phyloP scores from a whole-genome alignment of 2,113 vertebrate species.

The Acanthochromis polyacanthus region DNA sequence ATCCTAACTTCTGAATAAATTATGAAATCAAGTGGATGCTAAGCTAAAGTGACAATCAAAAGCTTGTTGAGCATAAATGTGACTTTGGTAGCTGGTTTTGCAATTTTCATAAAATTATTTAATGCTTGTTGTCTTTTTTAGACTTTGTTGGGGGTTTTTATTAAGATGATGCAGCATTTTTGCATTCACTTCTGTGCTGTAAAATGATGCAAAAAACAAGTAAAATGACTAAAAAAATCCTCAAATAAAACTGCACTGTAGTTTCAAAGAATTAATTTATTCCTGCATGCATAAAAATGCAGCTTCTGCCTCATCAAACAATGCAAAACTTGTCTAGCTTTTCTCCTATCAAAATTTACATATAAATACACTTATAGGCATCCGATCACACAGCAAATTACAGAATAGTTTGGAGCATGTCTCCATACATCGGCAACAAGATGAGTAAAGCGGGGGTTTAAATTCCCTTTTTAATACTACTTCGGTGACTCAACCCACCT shows the following conservation, averaged over 20 bases:
- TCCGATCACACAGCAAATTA: too few species aligned
- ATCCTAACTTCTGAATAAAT: constrained; percentile 91
- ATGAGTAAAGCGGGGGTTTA: not conserved
- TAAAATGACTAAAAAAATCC: not conserved
- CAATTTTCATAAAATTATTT: constrained; percentile 36
- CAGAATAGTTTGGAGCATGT: not conserved
- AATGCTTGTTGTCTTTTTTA: constrained; percentile 2
- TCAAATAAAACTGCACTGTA: too few species aligned
- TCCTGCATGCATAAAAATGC: too few species aligned
- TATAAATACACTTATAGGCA: too few species aligned
- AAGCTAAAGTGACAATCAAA: constrained; percentile 69
- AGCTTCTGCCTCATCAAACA: too few species aligned
- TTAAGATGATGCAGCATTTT: constrained; percentile 5
- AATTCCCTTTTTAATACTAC: not conserved
- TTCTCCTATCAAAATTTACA: too few species aligned
- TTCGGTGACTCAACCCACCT: not conserved
- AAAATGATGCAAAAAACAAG: not conserved
- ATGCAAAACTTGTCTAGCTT: too few species aligned
- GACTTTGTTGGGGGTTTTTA: not conserved
- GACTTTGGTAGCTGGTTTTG: constrained; percentile 54
- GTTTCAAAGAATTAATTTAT: too few species aligned
- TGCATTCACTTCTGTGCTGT: not conserved
- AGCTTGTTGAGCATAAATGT: constrained; percentile 60
- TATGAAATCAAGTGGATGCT: constrained; percentile 83
- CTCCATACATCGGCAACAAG: not conserved